Percentiles rank a stretch among this genome's conserved stretches.
Evolutionary conservation across 2,888 invertebrate genomes (phyloP).

Genomic region (Himalopsyche japonica): DNA sequence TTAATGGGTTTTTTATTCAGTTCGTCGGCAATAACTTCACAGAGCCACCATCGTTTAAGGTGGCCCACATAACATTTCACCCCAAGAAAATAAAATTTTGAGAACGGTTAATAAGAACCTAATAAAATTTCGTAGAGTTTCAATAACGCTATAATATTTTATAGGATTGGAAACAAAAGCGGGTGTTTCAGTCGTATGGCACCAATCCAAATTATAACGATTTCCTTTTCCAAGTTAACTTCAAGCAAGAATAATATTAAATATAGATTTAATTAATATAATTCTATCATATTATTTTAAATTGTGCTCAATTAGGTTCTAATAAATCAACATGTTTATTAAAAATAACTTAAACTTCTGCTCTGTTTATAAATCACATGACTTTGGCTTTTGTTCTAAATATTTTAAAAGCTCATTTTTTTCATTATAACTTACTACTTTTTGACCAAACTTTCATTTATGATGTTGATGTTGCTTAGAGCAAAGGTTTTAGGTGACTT

Average conservation of each 20-base stretch:
- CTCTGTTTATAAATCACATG: too few species aligned
- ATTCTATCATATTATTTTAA: not conserved
- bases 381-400: too few species aligned
- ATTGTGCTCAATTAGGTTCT: not conserved
- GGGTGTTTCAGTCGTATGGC: not conserved
- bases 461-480: too few species aligned
- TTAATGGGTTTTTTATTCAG: not conserved
- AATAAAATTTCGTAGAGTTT: conserved; percentile 10
- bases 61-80: not conserved
- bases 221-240: not conserved
- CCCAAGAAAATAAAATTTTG: not conserved
- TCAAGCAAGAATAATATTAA: not conserved
- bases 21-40: not conserved
- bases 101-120: not conserved
- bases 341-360: too few species aligned
- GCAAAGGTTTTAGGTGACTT: too few species aligned
- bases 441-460: too few species aligned
- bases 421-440: too few species aligned
- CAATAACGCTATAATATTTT: conserved; percentile 7
- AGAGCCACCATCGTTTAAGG: not conserved
- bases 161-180: not conserved
- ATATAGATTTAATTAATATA: not conserved
- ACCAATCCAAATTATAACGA: conserved; percentile 3
- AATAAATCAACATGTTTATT: not conserved
- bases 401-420: too few species aligned